Evolutionary conservation across 2,113 vertebrate species (phyloP).

Genomic region (Isichthys henryi): DNA sequence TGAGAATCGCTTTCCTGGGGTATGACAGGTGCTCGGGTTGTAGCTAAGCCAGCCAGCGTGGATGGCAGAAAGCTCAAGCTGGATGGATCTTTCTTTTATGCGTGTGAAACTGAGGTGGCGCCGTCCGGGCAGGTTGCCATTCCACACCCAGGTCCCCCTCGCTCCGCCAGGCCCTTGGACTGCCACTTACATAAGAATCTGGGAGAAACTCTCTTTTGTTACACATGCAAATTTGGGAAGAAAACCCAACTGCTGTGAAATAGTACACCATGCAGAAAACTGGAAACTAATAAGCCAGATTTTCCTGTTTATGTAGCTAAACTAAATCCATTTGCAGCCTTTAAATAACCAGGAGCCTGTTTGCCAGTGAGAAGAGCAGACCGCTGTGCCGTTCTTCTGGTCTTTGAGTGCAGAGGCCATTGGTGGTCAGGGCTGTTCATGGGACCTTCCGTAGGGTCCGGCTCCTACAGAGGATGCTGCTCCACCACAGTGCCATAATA

Average conservation of each 20-base stretch:
- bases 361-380: background rate
- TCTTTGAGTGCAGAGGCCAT: background rate
- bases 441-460: background rate
- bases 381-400: background rate
- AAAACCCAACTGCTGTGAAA: background rate
- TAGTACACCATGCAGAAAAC: background rate
- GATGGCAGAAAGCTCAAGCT: background rate
- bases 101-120: background rate
- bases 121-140: background rate
- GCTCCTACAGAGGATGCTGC: background rate
- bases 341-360: background rate
- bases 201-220: background rate
- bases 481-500: background rate
- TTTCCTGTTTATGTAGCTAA: background rate
- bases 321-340: background rate
- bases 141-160: background rate
- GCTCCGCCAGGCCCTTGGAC: background rate
- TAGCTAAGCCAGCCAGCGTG: background rate
- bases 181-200: background rate
- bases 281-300: background rate
- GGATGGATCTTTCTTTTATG: background rate
- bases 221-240: constrained; percentile 1
- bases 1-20: background rate
- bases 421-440: background rate
- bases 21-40: background rate